Evolutionary conservation across 2,888 invertebrate species (phyloP).

Genomic region (Eugnorisma glareosa): DNA sequence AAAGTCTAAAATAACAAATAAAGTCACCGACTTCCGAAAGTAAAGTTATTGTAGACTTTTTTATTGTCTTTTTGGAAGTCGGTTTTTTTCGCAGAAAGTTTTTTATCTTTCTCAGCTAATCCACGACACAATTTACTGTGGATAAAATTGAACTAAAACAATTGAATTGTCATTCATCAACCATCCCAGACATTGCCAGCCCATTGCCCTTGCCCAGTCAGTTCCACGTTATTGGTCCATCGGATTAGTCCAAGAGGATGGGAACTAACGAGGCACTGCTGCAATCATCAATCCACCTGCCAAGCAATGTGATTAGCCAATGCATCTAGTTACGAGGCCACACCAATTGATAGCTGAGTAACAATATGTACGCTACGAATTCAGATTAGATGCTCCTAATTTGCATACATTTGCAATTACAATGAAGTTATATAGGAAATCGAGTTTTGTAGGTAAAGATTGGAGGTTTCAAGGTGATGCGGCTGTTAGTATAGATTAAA

Average conservation of each 20-base stretch:
- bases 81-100: no score
- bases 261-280: constrained; percentile 49
- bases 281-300: constrained; percentile 57
- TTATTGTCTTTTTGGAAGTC: no score
- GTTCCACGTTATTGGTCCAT: constrained; percentile 10
- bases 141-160: not conserved
- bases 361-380: constrained; percentile 32
- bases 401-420: constrained; percentile 58
- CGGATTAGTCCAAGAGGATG: constrained; percentile 25
- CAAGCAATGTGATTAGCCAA: constrained; percentile 59
- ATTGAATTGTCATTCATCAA: not conserved
- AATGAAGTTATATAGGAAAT: constrained; percentile 40
- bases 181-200: not conserved
- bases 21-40: no score
- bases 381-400: constrained; percentile 46
- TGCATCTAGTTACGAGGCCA: constrained; percentile 56
- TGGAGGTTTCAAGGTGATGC: constrained; percentile 32
- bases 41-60: no score
- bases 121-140: not conserved
- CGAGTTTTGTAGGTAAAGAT: constrained; percentile 17
- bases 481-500: constrained; percentile 7
- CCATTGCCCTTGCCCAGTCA: not conserved
- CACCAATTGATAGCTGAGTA: constrained; percentile 58
- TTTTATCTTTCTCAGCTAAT: no score
- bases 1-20: no score